Evolutionary conservation across 2,888 invertebrate species (phyloP), one percentile per base, ranked within the genome.

Genomic region (Heterodera filipjevi): DNA sequence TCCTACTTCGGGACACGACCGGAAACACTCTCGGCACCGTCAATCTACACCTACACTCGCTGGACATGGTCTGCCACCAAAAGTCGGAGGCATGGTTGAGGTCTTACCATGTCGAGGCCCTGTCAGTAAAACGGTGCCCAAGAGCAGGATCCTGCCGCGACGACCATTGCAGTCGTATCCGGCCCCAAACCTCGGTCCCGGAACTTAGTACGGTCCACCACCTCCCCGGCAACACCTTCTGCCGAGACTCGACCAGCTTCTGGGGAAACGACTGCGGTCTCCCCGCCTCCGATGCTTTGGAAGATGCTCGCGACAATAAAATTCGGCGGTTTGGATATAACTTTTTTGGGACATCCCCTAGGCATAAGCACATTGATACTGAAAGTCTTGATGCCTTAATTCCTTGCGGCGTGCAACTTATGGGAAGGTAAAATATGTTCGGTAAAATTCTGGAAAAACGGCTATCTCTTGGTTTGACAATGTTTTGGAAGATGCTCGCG

Each of bases 111-210:
- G 14, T 71, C 14, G 32, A 71, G 12, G 10, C 12, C 0, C n/a
- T 32, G 8, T 44, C 71, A 22, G 27, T 32, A 0, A 71, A 71
- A 71, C 44, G 71, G 30, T 71, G 71, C 33, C 71, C 71, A 12
- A 12, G 71, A 27, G 32, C 32, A 2, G 71, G 71, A 1, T 71
- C 71, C n/a, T n/a, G n/a, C n/a, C n/a, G n/a, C n/a, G n/a, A n/a
- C n/a, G n/a, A n/a, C n/a, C n/a, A n/a, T n/a, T 71, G 71, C 12
- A 14, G 12, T 27, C 44, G n/a, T 5, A 33, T 71, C 12, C 71
- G 27, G 8, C 30, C 32, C 3, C n/a, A 71, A 27, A 32, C n/a
- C n/a, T 12, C 44, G 32, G 32, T 71, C 30, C 27, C 44, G 1
- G 71, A 71, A 71, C 32, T 71, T 0, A n/a, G 30, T 0, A 3